Evolutionary conservation across 2,888 invertebrate genomes (phyloP).

Genomic region (Erebia epiphron): DNA sequence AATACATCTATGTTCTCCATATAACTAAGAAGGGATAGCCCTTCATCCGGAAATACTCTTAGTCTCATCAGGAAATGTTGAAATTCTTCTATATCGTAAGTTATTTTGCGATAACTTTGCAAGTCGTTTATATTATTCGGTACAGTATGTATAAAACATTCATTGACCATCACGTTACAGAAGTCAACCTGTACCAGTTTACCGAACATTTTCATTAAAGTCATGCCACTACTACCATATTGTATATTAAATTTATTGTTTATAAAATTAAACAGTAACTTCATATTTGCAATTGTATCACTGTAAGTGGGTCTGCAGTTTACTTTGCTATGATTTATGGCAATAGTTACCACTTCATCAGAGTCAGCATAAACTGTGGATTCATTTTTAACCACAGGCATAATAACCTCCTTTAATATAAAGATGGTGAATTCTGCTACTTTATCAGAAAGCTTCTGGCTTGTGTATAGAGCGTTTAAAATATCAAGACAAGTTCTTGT

Average conservation of each 20-base stretch:
- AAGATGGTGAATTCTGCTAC: conserved; percentile 83
- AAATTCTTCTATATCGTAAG: conserved; percentile 85
- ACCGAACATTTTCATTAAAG: conserved; percentile 82
- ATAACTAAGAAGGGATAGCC: conserved; percentile 85
- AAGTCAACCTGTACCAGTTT: conserved; percentile 82
- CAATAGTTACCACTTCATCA: conserved; percentile 58
- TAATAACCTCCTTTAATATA: conserved; percentile 82
- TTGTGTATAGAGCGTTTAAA: conserved; percentile 65
- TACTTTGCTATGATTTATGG: conserved; percentile 63
- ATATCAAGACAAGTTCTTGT: conserved; percentile 52
- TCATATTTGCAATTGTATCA: conserved; percentile 82
- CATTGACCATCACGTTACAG: conserved; percentile 85
- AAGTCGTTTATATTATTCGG: conserved; percentile 89
- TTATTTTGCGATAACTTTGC: conserved; percentile 84
- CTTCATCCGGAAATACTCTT: conserved; percentile 80
- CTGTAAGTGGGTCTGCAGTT: conserved; percentile 73
- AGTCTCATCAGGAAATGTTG: conserved; percentile 84
- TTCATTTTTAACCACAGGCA: conserved; percentile 81
- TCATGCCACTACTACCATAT: conserved; percentile 58
- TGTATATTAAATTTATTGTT: conserved; percentile 78
- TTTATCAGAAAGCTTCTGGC: conserved; percentile 68
- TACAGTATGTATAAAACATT: conserved; percentile 89
- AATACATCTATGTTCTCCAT: conserved; percentile 88
- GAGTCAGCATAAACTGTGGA: conserved; percentile 68
- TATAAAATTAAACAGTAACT: conserved; percentile 82